Evolutionary conservation across 2,888 invertebrate genomes (phyloP).

Genomic region (Lagria hirta): DNA sequence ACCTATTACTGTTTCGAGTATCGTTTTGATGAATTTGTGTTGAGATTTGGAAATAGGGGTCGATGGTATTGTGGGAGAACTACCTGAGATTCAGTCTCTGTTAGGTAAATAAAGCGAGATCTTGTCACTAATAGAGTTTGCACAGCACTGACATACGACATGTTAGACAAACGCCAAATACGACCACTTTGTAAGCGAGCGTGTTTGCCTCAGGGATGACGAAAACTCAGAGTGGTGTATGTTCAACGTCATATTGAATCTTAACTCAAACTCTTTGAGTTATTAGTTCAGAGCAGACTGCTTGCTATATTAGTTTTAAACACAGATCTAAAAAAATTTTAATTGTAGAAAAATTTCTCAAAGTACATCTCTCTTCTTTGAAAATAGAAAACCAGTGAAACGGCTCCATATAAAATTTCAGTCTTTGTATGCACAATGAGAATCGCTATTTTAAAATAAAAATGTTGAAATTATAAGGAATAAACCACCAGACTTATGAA

Average conservation of each 20-base stretch:
- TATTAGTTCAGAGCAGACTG: too few relatives aligned
- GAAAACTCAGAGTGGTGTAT: not conserved
- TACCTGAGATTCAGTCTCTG: constrained; percentile 32
- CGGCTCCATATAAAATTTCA: too few relatives aligned
- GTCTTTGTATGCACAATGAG: too few relatives aligned
- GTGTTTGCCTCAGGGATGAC: constrained; percentile 16
- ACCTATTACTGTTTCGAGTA: constrained; percentile 43
- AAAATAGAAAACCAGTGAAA: too few relatives aligned
- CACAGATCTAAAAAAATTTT: too few relatives aligned
- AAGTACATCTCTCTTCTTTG: too few relatives aligned
- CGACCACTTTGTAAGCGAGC: constrained; percentile 3
- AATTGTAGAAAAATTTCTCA: too few relatives aligned
- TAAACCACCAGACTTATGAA: too few relatives aligned
- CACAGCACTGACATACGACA: constrained; percentile 52
- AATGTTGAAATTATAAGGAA: too few relatives aligned
- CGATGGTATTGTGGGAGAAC: constrained; percentile 11
- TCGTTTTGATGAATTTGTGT: constrained; percentile 42
- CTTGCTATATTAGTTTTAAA: too few relatives aligned
- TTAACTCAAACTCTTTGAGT: too few relatives aligned
- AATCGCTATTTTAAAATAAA: too few relatives aligned
- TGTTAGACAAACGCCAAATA: constrained; percentile 45
- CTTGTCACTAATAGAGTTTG: constrained; percentile 55
- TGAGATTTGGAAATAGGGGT: constrained; percentile 20
- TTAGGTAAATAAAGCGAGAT: constrained; percentile 47
- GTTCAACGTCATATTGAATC: constrained; percentile 18